Conservation (phyloP, 2,888 invertebrate species). For the Ellobium chinense region DNA sequence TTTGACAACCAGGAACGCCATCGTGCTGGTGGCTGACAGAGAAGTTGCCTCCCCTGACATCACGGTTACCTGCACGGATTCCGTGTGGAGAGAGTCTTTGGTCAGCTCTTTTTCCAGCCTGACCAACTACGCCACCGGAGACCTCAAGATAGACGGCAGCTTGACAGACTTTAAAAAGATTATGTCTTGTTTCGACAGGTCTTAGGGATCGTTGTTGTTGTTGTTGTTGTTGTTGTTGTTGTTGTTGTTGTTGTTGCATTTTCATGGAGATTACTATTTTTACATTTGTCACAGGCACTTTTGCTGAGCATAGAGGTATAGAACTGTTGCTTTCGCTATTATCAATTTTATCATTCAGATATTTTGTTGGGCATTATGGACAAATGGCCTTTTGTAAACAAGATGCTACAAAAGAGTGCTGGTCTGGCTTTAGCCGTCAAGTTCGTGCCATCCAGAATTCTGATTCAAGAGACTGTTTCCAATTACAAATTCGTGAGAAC, state of each 20-base stretch:
- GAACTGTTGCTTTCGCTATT: too few relatives aligned
- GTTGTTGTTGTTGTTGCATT: background rate
- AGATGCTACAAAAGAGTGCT: too few relatives aligned
- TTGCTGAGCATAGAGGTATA: too few relatives aligned
- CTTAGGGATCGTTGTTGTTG: background rate
- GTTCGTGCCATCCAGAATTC: too few relatives aligned
- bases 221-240: background rate
- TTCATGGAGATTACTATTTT: too few relatives aligned
- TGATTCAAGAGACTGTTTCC: too few relatives aligned
- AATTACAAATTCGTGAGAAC: too few relatives aligned
- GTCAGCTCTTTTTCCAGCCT: constrained; percentile 48
- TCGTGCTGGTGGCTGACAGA: constrained; percentile 54
- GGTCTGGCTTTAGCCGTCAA: too few relatives aligned
- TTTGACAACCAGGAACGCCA: constrained; percentile 60
- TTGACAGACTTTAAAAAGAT: constrained; percentile 56
- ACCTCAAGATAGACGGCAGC: constrained; percentile 62
- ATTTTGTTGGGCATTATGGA: too few relatives aligned
- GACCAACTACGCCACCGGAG: constrained; percentile 55
- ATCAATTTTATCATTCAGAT: too few relatives aligned
- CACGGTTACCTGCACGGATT: constrained; percentile 52
- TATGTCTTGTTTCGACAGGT: constrained; percentile 64
- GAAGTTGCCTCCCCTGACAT: constrained; percentile 50
- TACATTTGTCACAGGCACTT: too few relatives aligned
- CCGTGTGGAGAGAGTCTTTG: constrained; percentile 59
- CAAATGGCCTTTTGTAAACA: too few relatives aligned